Percentiles rank a stretch among this genome's conserved stretches.
Evolutionary conservation across 2,113 vertebrate species (phyloP).

Genomic region (Peucedramus taeniatus): DNA sequence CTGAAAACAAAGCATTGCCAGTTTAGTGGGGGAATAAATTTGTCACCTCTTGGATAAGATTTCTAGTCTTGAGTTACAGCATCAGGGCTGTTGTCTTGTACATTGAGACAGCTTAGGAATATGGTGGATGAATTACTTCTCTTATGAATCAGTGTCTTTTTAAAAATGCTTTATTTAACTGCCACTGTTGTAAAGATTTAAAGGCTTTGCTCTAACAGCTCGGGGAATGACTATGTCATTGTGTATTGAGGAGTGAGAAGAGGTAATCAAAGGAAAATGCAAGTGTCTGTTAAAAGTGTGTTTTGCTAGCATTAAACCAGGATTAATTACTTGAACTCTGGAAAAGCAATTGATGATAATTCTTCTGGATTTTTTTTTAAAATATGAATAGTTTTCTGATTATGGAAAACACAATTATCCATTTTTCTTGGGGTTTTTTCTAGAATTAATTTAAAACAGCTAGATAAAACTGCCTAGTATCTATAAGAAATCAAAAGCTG

Average conservation of each 20-base stretch:
- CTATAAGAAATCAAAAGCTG: not conserved
- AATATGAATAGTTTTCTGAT: not conserved
- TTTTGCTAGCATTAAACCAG: not conserved
- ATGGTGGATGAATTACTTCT: not conserved
- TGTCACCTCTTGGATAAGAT: not conserved
- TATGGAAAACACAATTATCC: not conserved
- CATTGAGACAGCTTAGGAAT: not conserved
- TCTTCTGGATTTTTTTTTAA: not conserved
- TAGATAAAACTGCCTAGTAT: not conserved
- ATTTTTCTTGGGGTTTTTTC: fast-evolving
- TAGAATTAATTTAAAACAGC: not conserved
- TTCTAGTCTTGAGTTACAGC: not conserved
- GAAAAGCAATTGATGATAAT: not conserved
- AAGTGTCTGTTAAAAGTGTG: not conserved
- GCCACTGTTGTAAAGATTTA: not conserved
- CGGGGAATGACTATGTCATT: not conserved
- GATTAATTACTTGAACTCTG: not conserved
- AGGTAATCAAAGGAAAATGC: not conserved
- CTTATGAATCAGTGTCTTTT: not conserved
- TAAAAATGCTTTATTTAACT: not conserved
- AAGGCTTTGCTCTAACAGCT: not conserved
- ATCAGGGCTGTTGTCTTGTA: not conserved
- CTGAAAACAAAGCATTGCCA: not conserved
- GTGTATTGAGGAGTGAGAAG: not conserved
- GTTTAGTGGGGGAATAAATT: not conserved